Conservation (phyloP, 2,888 invertebrate species). For the Tribolium freemani region DNA sequence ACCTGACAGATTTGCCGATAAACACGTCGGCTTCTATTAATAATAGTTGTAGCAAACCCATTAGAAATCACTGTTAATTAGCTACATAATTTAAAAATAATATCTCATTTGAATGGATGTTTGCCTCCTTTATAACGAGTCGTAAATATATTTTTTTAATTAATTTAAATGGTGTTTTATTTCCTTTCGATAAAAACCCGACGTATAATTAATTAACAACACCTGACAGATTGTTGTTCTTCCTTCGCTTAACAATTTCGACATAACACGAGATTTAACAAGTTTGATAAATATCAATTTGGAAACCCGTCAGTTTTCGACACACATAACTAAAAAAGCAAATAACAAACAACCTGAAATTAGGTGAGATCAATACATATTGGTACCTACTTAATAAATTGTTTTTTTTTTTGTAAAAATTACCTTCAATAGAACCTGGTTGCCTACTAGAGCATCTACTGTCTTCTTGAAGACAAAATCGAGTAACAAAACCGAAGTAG, state of each 20-base stretch:
- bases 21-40: conserved; percentile 44
- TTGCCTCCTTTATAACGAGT: conserved; percentile 23
- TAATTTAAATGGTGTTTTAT: conserved; percentile 29
- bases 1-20: conserved; percentile 47
- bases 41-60: conserved; percentile 33
- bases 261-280: conserved; percentile 1
- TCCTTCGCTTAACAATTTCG: conserved; percentile 12
- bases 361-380: too few species aligned
- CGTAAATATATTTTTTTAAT: conserved; percentile 21
- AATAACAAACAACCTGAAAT: not conserved
- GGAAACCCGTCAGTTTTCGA: not conserved
- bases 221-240: conserved; percentile 22
- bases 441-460: too few species aligned
- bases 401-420: too few species aligned
- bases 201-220: conserved; percentile 32
- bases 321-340: not conserved
- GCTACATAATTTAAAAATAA: conserved; percentile 37
- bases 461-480: too few species aligned
- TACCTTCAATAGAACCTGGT: too few species aligned
- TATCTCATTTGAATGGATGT: conserved; percentile 33
- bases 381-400: too few species aligned
- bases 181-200: conserved; percentile 25
- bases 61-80: conserved; percentile 47
- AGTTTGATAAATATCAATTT: not conserved
- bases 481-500: too few species aligned